These are phyloP conservation scores for Hydrozoanthus tunicans DNA, from an alignment of 64 coral and sea anemone species.

Conservation along the genomic window DNA sequence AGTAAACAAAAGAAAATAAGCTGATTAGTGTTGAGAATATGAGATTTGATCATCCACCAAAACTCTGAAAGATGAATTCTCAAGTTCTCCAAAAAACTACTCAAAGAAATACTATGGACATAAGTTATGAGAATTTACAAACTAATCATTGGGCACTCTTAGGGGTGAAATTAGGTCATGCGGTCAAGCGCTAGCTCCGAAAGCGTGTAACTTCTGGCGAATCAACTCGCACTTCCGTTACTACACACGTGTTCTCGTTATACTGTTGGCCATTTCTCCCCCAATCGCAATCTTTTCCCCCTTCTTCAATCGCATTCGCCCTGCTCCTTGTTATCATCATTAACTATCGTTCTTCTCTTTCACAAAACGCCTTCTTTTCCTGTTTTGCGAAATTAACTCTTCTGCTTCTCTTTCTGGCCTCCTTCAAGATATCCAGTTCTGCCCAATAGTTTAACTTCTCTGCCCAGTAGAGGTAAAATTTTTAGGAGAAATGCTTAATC, in stretches of 20 bases:
- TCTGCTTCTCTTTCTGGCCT: conserved; percentile 14
- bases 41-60: too few relatives aligned
- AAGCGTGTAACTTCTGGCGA: not conserved
- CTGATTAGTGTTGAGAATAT: too few relatives aligned
- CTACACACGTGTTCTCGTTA: conserved; percentile 9
- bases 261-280: conserved; percentile 10
- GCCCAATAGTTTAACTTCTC: not conserved
- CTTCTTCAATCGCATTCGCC: not conserved
- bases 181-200: not conserved
- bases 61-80: too few relatives aligned
- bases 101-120: too few relatives aligned
- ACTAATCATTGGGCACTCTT: too few relatives aligned
- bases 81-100: too few relatives aligned
- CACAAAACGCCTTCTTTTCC: conserved; percentile 5
- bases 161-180: not conserved
- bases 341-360: not conserved
- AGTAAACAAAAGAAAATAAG: too few relatives aligned
- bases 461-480: not conserved
- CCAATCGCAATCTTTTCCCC: not conserved
- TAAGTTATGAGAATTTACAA: too few relatives aligned
- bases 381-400: conserved; percentile 9
- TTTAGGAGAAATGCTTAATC: not conserved
- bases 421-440: conserved; percentile 16
- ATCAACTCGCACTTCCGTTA: conserved; percentile 32
- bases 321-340: not conserved